Conservation (phyloP, 2,888 invertebrate genomes). For the Andrena marginata region DNA sequence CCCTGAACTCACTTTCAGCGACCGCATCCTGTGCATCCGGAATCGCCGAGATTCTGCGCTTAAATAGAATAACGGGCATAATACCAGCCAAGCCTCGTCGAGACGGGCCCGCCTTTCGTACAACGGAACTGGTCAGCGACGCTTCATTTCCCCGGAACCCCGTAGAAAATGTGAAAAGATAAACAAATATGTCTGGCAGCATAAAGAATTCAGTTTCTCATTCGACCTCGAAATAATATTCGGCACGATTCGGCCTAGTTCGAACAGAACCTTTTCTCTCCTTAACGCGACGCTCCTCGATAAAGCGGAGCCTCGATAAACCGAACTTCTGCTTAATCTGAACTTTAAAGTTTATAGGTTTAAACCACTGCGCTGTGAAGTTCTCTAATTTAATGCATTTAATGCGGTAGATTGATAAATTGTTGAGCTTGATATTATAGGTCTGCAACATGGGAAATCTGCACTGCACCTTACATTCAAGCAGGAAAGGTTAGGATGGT, state of each 20-base stretch:
- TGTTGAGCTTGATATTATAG: too few relatives aligned
- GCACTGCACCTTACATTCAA: too few relatives aligned
- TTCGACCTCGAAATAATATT: background rate
- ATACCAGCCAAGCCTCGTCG: background rate
- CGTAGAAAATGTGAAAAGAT: background rate
- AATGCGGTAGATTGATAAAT: too few relatives aligned
- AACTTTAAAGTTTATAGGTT: too few relatives aligned
- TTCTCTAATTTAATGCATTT: too few relatives aligned
- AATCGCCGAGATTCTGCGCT: slow-evolving; percentile 58
- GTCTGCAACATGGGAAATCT: too few relatives aligned
- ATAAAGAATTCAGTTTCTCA: background rate
- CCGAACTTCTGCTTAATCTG: too few relatives aligned
- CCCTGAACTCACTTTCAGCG: slow-evolving; percentile 75
- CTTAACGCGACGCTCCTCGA: too few relatives aligned
- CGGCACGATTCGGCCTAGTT: background rate
- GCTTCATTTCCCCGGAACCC: background rate
- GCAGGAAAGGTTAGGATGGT: too few relatives aligned
- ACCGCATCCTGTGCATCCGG: slow-evolving; percentile 71
- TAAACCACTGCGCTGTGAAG: too few relatives aligned
- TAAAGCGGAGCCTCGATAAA: too few relatives aligned
- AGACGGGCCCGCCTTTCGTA: background rate
- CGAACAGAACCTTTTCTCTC: too few relatives aligned
- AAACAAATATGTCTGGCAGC: background rate
- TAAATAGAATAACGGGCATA: slow-evolving; percentile 58
- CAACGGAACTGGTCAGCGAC: background rate